Conservation (phyloP, 1,140 invertebrate species). For the Lepidostoma basale region DNA sequence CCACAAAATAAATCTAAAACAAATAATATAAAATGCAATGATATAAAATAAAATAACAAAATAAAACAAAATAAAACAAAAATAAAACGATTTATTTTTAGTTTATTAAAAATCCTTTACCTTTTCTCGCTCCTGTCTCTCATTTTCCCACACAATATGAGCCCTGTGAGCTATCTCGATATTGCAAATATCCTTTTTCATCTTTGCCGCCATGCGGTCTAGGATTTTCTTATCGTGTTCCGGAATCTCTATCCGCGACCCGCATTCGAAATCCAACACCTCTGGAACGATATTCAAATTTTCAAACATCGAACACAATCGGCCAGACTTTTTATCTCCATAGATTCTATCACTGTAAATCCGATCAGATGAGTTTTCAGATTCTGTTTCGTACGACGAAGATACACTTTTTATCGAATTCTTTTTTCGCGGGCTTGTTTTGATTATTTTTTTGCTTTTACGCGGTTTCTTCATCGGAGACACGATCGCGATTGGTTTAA, state of each 20-base stretch:
- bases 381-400: not conserved
- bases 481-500: constrained; percentile 38
- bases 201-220: constrained; percentile 38
- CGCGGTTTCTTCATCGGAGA: constrained; percentile 40
- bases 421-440: constrained; percentile 31
- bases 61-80: no score
- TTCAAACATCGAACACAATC: constrained; percentile 33
- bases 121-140: constrained; percentile 30
- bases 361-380: constrained; percentile 16
- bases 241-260: constrained; percentile 18
- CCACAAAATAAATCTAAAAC: no score
- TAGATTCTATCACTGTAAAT: not conserved
- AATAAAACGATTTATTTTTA: not conserved
- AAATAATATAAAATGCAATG: no score
- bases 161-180: constrained; percentile 36
- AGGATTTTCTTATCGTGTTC: constrained; percentile 42
- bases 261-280: not conserved
- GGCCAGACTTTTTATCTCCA: not conserved
- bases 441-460: constrained; percentile 31
- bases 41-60: no score
- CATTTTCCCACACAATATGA: constrained; percentile 37
- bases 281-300: constrained; percentile 7
- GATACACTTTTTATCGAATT: constrained; percentile 1
- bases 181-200: constrained; percentile 29
- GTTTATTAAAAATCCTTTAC: no score